Percentiles rank a stretch among this genome's conserved stretches.
phyloP scores from a whole-genome alignment of 2,888 invertebrate genomes.

The Amphipoea lucens region DNA sequence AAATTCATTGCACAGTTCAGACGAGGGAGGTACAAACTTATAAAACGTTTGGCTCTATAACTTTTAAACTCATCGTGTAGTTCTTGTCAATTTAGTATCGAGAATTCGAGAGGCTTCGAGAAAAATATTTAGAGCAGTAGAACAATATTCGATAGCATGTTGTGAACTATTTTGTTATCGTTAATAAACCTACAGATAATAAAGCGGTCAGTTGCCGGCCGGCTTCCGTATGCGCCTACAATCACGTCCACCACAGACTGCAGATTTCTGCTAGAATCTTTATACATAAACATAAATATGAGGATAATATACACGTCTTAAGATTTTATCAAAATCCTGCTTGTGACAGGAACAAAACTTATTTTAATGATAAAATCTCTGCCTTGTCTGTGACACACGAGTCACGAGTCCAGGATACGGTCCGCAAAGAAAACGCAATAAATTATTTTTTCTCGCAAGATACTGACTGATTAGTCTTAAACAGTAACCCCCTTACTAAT shows the following conservation, averaged over 20 bases:
- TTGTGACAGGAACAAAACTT: slow-evolving; percentile 19
- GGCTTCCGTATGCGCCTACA: slow-evolving; percentile 61
- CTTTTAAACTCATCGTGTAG: not conserved
- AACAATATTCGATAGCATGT: slow-evolving; percentile 59
- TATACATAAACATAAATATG: slow-evolving; percentile 22
- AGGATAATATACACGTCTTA: not conserved
- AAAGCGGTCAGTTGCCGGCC: slow-evolving; percentile 66
- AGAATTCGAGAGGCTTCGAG: slow-evolving; percentile 50
- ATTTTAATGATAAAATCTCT: slow-evolving; percentile 33
- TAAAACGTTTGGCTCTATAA: not conserved
- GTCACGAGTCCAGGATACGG: slow-evolving; percentile 24
- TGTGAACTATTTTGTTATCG: slow-evolving; percentile 70
- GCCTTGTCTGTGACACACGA: slow-evolving; percentile 13
- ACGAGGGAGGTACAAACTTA: not conserved
- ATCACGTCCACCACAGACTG: slow-evolving; percentile 66
- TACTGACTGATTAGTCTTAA: too few species aligned
- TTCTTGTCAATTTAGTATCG: slow-evolving; percentile 21
- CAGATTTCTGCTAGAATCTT: slow-evolving; percentile 6
- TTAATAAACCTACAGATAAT: slow-evolving; percentile 68
- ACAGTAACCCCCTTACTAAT: too few species aligned
- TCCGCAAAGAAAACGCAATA: slow-evolving; percentile 8
- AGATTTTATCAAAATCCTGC: slow-evolving; percentile 44
- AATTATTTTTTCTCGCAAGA: not conserved
- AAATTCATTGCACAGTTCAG: slow-evolving; percentile 6
- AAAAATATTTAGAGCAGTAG: slow-evolving; percentile 59